phyloP scores from a whole-genome alignment of 2,888 invertebrate species.

The Ligdia adustata region DNA sequence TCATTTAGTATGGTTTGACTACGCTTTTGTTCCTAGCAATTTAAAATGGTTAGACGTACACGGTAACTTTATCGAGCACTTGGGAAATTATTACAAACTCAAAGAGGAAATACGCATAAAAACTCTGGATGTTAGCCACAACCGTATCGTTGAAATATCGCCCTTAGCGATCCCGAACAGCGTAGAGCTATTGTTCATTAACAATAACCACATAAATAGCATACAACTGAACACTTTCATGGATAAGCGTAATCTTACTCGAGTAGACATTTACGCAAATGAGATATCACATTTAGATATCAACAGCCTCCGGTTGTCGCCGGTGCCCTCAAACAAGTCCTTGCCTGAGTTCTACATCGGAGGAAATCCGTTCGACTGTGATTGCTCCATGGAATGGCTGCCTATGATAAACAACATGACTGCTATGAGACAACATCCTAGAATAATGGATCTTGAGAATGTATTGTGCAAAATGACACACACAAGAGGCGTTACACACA shows the following conservation, averaged over 20 bases:
- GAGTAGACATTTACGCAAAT: constrained; percentile 96
- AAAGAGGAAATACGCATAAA: constrained; percentile 91
- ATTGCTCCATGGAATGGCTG: constrained; percentile 98
- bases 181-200: constrained; percentile 93
- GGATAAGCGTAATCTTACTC: constrained; percentile 91
- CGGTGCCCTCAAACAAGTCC: constrained; percentile 88
- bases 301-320: constrained; percentile 90
- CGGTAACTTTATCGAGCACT: constrained; percentile 93
- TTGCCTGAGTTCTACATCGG: constrained; percentile 96
- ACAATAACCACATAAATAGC: constrained; percentile 93
- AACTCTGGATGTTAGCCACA: constrained; percentile 95
- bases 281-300: constrained; percentile 92
- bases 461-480: constrained; percentile 94
- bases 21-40: constrained; percentile 94
- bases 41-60: constrained; percentile 96
- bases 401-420: constrained; percentile 95
- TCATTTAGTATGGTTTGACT: constrained; percentile 96
- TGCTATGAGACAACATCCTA: constrained; percentile 91
- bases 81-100: constrained; percentile 94
- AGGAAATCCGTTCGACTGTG: constrained; percentile 97
- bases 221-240: constrained; percentile 94
- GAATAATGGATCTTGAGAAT: constrained; percentile 94
- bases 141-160: constrained; percentile 91
- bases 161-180: constrained; percentile 94
- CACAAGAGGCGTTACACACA: constrained; percentile 90